phyloP scores from a whole-genome alignment of 92 coral and sea anemone species.

The Parazoanthus swiftii region DNA sequence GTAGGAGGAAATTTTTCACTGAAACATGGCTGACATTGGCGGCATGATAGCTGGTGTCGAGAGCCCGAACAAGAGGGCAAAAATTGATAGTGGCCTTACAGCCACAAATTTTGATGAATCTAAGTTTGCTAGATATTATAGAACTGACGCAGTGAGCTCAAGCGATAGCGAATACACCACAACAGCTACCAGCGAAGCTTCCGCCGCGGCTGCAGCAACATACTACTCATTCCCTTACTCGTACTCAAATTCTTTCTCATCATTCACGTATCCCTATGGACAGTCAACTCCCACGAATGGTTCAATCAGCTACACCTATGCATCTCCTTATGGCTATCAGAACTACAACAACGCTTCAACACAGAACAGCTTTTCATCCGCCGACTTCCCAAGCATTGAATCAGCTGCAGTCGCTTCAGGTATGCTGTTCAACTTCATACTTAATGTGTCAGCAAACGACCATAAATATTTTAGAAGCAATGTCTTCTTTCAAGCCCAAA shows the following conservation, averaged over 20 bases:
- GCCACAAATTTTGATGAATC: constrained; percentile 98
- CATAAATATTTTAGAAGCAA: constrained; percentile 73
- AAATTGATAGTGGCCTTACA: constrained; percentile 96
- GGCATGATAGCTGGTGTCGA: constrained; percentile 97
- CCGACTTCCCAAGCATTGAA: constrained; percentile 48
- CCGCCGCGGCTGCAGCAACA: constrained; percentile 54
- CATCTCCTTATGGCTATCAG: constrained; percentile 77
- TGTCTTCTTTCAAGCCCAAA: constrained; percentile 50
- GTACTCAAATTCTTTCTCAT: constrained; percentile 78
- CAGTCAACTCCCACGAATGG: constrained; percentile 65
- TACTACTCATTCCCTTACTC: constrained; percentile 90
- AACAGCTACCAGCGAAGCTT: constrained; percentile 78
- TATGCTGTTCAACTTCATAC: constrained; percentile 64
- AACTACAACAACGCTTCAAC: constrained; percentile 69
- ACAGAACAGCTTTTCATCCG: constrained; percentile 59
- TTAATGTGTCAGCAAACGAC: constrained; percentile 63
- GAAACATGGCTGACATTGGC: constrained; percentile 93
- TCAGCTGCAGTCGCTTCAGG: constrained; percentile 63
- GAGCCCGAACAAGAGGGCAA: constrained; percentile 99
- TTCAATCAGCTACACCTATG: constrained; percentile 77
- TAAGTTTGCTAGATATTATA: constrained; percentile 99
- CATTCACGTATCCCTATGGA: constrained; percentile 76
- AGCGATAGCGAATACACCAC: constrained; percentile 78
- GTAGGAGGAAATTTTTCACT: constrained; percentile 76
- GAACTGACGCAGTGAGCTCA: constrained; percentile 90